Evolutionary conservation across 1,140 invertebrate genomes (phyloP), one percentile per base, ranked within the genome.

Genomic region (Diorhabda carinulata): DNA sequence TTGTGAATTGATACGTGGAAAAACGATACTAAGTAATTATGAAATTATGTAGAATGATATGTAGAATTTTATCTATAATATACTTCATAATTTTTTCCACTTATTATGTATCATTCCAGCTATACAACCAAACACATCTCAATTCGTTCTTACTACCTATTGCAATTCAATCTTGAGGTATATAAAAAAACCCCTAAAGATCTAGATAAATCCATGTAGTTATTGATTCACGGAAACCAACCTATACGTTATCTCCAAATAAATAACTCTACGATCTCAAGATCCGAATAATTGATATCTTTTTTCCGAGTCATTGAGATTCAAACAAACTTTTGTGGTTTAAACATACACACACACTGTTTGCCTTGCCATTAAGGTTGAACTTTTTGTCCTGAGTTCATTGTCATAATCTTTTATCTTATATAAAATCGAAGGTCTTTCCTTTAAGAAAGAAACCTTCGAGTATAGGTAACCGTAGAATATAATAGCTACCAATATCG

Each of bases 401-500:
- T 67, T 67, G 65, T 67, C 42, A n/a, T 43, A 43, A 10, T 43
- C 58, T 56, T 67, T 67, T 67, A 67, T 67, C 65, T 67, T 41
- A 44, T 67, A 10, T 43, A 67, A 67, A 59, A 67, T 67, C 65
- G 65, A 67, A 57, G 65, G 57, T 41, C 42, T 45, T 67, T 40
- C 43, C 25, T 45, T 52, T 41, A 43, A 65, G 64, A 67, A 60
- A 67, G 45, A 47, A 64, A 64, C 63, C 63, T 47, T 64, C 10
- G 8, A 67, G 57, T 59, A 58, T 59, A 60, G 65, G 65, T 67
- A 67, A 60, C 65, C 65, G 42, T 25, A 67, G 57, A 67, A 59
- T 60, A 67, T 60, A 67, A 67, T 64, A 64, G 57, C 65, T 59
- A 67, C 65, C 65, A 67, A 67, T 67, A 67, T 67, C 65, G 65